Base-by-base conservation (phyloP, 2,888 invertebrate species). In the Plebejus anna region DNA sequence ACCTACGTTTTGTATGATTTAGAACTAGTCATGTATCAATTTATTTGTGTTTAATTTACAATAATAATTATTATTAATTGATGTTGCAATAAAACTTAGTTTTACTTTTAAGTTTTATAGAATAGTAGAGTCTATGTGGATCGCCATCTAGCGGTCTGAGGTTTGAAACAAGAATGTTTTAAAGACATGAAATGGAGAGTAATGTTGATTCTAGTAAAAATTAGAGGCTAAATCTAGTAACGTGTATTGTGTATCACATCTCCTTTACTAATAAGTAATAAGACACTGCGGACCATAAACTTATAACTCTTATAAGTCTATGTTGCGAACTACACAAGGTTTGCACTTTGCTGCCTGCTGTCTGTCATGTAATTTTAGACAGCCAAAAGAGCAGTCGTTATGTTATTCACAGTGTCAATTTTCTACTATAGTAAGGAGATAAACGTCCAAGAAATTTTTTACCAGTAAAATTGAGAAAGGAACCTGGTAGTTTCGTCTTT, bases 11-110 rank as follows among this genome's bases (percentile, higher is more conserved):
- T 36, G 47, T 47, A 28, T 72, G 47, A 28, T 73, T 6, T 36
- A 73, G 73, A 55, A 55, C 73, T 73, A 73, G 73, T 73, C 73
- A 73, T 73, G 55, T 73, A 32, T 73, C 51, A 28, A 55, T 73
- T 13, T 55, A 51, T 28, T 16, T 51, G 32, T 66, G 13, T 66
- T 32, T 66, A 61, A 28, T 66, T 66, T 66, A 66, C 66, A 11
- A 66, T 66, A 36, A 66, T 13, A 36, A 66, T 13, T 5, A 66
- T 66, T 66, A 66, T 66, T 32, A 66, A 36, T 66, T 36, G 16
- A 66, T 66, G 73, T 73, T 28, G 51, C 4, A 73, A 55, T 73
- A 73, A 55, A 55, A 55, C 16, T 16, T 55, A 55, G 16, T 55
- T 55, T 16, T 55, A 73, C 28, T 73, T 28, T 51, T 51, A 11